Percentiles rank a stretch among this genome's conserved stretches.
Evolutionary conservation across 23 tunicate species (phyloP).

Genomic region (Diplosoma virens): DNA sequence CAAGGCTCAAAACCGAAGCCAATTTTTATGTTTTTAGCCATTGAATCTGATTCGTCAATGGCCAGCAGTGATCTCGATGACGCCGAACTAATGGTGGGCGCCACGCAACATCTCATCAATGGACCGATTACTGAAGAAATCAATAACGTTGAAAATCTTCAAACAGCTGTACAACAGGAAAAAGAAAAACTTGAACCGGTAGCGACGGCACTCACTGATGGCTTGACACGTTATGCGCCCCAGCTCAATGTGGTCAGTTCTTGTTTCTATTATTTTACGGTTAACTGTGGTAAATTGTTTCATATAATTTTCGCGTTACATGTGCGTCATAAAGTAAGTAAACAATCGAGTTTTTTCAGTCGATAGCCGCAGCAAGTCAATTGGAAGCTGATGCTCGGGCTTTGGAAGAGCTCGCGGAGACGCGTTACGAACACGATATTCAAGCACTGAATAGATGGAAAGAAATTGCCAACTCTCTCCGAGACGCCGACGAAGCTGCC

Average conservation of each 20-base stretch:
- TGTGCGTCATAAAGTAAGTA: too few species aligned
- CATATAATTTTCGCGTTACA: too few species aligned
- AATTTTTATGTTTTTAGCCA: too few species aligned
- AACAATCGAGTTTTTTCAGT: too few species aligned
- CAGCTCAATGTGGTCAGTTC: slow-evolving; percentile 17
- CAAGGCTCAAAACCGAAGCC: too few species aligned
- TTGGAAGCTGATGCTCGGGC: slow-evolving; percentile 48
- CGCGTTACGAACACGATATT: slow-evolving; percentile 4
- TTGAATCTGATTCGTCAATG: too few species aligned
- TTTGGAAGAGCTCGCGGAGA: slow-evolving; percentile 29
- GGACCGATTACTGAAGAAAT: slow-evolving; percentile 45
- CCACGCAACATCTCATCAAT: slow-evolving; percentile 7
- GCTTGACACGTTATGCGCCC: slow-evolving; percentile 17
- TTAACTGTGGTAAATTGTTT: too few species aligned
- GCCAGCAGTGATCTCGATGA: slow-evolving; percentile 28
- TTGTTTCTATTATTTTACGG: neutral
- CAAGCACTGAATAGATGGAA: slow-evolving; percentile 53
- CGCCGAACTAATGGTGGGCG: slow-evolving; percentile 22
- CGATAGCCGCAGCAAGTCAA: slow-evolving; percentile 36
- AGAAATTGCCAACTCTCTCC: slow-evolving; percentile 39
- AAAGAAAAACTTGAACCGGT: slow-evolving; percentile 21
- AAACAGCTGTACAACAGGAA: neutral
- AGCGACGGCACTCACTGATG: slow-evolving; percentile 5
- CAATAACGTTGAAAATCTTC: slow-evolving; percentile 11
- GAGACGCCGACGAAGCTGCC: slow-evolving; percentile 62